Conservation (phyloP, 1,140 invertebrate species). For the Bombyx mandarina region DNA sequence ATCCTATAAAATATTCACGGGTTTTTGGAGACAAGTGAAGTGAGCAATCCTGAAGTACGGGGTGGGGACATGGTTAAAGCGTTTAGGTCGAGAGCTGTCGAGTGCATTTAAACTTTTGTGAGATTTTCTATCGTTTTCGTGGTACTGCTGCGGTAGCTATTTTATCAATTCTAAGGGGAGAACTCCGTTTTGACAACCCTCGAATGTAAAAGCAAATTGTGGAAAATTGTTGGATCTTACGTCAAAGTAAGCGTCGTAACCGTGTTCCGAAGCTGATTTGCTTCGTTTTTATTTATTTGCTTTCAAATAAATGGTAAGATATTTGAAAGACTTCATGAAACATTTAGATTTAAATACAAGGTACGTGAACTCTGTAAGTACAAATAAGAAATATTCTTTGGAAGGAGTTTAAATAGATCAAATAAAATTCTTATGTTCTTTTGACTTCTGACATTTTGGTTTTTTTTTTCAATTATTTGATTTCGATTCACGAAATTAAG, state of each 20-base stretch:
- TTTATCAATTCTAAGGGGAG: slow-evolving; percentile 62
- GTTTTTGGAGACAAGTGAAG: slow-evolving; percentile 68
- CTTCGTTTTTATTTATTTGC: background rate
- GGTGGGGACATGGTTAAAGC: slow-evolving; percentile 68
- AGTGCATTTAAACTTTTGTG: slow-evolving; percentile 60
- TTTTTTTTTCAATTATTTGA: too few relatives aligned
- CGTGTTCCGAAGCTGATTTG: background rate
- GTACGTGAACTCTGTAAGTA: too few relatives aligned
- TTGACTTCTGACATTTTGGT: too few relatives aligned
- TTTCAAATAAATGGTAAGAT: too few relatives aligned
- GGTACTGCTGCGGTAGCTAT: slow-evolving; percentile 51
- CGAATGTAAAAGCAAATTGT: slow-evolving; percentile 13
- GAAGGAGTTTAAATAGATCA: too few relatives aligned
- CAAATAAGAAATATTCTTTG: too few relatives aligned
- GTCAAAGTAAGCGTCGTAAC: slow-evolving; percentile 2
- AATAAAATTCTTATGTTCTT: too few relatives aligned
- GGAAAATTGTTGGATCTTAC: slow-evolving; percentile 33
- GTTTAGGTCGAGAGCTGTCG: slow-evolving; percentile 60
- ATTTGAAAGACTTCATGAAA: too few relatives aligned
- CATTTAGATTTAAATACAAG: too few relatives aligned
- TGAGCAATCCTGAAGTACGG: slow-evolving; percentile 65
- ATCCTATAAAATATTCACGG: slow-evolving; percentile 52
- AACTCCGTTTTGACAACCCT: slow-evolving; percentile 47
- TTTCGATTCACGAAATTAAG: too few relatives aligned
- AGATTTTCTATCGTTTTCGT: slow-evolving; percentile 62